Conservation (phyloP, 2,797 vertebrate genomes). For the Liparis tanakae region DNA sequence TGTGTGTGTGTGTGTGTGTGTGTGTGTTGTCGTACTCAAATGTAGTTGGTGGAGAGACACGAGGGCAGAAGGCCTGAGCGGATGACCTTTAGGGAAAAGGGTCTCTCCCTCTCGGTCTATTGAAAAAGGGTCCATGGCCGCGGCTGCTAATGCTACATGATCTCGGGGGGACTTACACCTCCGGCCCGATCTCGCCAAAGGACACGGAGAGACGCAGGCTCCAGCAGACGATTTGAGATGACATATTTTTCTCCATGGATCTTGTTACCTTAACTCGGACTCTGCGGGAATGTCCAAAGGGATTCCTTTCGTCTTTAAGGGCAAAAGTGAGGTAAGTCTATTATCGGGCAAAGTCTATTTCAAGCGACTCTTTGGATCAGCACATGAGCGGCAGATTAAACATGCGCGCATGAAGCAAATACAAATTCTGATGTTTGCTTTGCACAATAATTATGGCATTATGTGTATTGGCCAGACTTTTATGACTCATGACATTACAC, state of each 20-base stretch:
- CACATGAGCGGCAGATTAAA: not conserved
- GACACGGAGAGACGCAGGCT: slow-evolving; percentile 47
- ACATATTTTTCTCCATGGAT: slow-evolving; percentile 67
- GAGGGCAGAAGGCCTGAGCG: slow-evolving; percentile 31
- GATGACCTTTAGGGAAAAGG: slow-evolving; percentile 57
- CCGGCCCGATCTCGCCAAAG: slow-evolving; percentile 46
- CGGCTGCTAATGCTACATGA: slow-evolving; percentile 80
- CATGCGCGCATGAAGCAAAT: slow-evolving; percentile 3
- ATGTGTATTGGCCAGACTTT: not conserved
- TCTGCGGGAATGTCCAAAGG: slow-evolving; percentile 66
- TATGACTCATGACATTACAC: not conserved
- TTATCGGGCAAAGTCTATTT: slow-evolving; percentile 43
- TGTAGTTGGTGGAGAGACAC: not conserved
- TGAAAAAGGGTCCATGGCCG: slow-evolving; percentile 55
- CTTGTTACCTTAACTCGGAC: slow-evolving; percentile 68
- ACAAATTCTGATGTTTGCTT: not conserved
- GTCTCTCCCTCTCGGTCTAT: slow-evolving; percentile 21
- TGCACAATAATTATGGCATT: not conserved
- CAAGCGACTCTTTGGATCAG: slow-evolving; percentile 4
- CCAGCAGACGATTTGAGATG: slow-evolving; percentile 71
- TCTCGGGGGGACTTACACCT: slow-evolving; percentile 77
- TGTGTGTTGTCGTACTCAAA: not conserved
- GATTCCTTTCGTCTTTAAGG: slow-evolving; percentile 57
- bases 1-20: no score
- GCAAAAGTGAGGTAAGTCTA: slow-evolving; percentile 61